Percentiles rank a stretch among this genome's conserved stretches.
phyloP scores from a whole-genome alignment of 2,888 invertebrate species.

The Spilarctia lutea region DNA sequence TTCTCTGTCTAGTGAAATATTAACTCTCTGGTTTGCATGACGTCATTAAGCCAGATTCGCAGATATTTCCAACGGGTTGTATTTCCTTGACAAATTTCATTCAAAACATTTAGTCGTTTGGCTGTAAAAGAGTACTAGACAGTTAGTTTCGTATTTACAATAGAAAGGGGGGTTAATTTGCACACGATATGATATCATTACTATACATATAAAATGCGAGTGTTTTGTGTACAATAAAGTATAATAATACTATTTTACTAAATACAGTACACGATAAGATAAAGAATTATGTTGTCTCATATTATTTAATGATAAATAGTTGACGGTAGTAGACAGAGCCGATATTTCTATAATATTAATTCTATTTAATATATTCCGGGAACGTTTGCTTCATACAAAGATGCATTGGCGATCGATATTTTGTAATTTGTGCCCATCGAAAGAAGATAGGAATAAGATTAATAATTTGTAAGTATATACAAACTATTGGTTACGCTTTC shows the following conservation, averaged over 20 bases:
- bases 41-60: too few species aligned
- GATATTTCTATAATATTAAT: not conserved
- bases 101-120: too few species aligned
- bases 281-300: not conserved
- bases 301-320: constrained; percentile 1
- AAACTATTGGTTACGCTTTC: not conserved
- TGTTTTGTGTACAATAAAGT: not conserved
- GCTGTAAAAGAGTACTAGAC: too few species aligned
- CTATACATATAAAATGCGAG: not conserved
- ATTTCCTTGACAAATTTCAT: too few species aligned
- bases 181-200: not conserved
- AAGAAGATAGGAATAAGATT: constrained; percentile 18
- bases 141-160: not conserved
- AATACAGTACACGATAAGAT: constrained; percentile 8
- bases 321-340: not conserved
- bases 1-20: too few species aligned
- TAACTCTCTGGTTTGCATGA: too few species aligned
- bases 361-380: too few species aligned
- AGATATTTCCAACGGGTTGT: too few species aligned
- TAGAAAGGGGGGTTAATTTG: not conserved
- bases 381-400: constrained; percentile 18
- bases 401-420: constrained; percentile 55
- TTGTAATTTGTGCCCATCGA: constrained; percentile 42
- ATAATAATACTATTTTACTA: not conserved
- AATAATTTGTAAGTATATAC: constrained; percentile 37